Evolutionary conservation across 2,797 vertebrate genomes (phyloP), one percentile per base, ranked within the genome.

Genomic region (Orientallactaga sibirica): DNA sequence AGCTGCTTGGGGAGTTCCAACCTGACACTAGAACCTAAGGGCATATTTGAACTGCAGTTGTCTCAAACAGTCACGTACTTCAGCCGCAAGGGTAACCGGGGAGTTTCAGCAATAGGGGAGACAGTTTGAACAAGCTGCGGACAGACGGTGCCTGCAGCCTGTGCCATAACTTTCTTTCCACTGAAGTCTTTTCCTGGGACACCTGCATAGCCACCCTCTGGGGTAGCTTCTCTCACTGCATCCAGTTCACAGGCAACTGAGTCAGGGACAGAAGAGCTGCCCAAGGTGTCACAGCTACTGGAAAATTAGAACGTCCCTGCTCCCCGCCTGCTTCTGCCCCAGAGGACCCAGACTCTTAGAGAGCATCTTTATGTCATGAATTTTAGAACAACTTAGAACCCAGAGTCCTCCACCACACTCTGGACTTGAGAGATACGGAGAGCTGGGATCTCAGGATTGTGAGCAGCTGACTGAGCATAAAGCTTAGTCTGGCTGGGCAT

Each of bases 391-490:
- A 66, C 88, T 62, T 62, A 25, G 68, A 66, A 24, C 62, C 20
- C 55, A 10, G 73, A 33, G 62, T 25, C 62, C 22, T 33, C 55
- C 19, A 2, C 2, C 48, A 9, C 7, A 9, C 79, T 77, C 85
- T 67, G 74, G 58, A 48, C 20, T 33, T 78, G 71, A 74, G 71
- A 55, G 5, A 15, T 55, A 6, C 0, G 29, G 74, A 41, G 70
- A 76, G 62, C 1, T n/a, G 10, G 71, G 19, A 14, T 33, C 2
- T 9, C 48, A 14, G 22, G 0, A 4, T 33, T 15, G 78, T 27
- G 64, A 27, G 9, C 4, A 1, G 3, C 74, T 78, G 87, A 68
- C 92, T 41, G 77, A 73, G 4, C 77, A 18, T 5, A 0, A 0
- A 86, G 41, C 67, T 67, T 0, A 0, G 41, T 92, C 41, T 73